Conservation (phyloP, 2,888 invertebrate species). For the Scaptomyza tumidula region DNA sequence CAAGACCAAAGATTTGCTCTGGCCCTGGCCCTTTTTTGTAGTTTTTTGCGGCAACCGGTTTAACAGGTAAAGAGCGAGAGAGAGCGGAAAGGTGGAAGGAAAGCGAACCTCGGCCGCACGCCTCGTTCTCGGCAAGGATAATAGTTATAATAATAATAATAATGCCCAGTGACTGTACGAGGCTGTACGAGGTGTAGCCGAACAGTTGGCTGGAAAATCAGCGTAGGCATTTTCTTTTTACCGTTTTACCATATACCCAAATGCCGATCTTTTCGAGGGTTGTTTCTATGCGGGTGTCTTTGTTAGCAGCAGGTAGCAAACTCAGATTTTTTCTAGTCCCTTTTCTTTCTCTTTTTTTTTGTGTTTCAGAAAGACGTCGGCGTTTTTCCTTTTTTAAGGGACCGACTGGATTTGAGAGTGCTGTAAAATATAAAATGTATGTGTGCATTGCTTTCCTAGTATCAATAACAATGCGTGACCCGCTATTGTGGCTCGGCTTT, state of each 20-base stretch:
- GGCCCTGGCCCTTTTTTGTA: slow-evolving; percentile 57
- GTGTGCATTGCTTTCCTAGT: slow-evolving; percentile 70
- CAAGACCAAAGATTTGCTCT: slow-evolving; percentile 48
- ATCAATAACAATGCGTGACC: slow-evolving; percentile 76
- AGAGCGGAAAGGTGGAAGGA: slow-evolving; percentile 10
- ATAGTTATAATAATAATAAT: slow-evolving; percentile 27
- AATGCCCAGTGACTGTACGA: slow-evolving; percentile 69
- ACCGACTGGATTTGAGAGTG: slow-evolving; percentile 22
- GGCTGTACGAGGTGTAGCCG: neutral
- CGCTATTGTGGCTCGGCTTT: slow-evolving; percentile 75
- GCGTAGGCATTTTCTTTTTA: slow-evolving; percentile 50
- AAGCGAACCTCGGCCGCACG: slow-evolving; percentile 58
- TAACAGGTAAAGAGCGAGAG: slow-evolving; percentile 61
- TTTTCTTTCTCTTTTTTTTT: slow-evolving; percentile 15
- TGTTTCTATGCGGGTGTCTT: slow-evolving; percentile 30
- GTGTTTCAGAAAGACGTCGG: slow-evolving; percentile 44
- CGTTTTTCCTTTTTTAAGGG: slow-evolving; percentile 72
- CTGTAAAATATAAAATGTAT: slow-evolving; percentile 5
- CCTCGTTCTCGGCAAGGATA: slow-evolving; percentile 69
- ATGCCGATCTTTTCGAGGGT: slow-evolving; percentile 39
- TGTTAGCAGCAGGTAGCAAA: slow-evolving; percentile 49
- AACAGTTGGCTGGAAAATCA: slow-evolving; percentile 44
- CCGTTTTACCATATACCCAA: slow-evolving; percentile 1
- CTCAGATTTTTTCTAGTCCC: slow-evolving; percentile 31
- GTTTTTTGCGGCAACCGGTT: slow-evolving; percentile 71